Evolutionary conservation across 2,113 vertebrate genomes (phyloP).

Genomic region (Epinephelus cyanopodus): DNA sequence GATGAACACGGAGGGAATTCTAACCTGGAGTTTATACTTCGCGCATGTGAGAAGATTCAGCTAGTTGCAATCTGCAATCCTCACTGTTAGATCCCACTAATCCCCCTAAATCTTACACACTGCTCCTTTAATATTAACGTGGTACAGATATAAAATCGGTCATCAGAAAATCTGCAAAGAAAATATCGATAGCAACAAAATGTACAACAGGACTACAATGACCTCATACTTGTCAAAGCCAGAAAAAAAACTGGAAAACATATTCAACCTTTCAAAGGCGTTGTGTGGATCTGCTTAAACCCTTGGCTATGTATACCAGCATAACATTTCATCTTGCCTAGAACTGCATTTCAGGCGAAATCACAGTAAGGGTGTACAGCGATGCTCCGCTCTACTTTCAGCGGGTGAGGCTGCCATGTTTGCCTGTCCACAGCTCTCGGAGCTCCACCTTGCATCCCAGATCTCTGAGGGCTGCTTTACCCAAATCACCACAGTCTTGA

Average conservation of each 20-base stretch:
- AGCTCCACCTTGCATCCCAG: constrained; percentile 94
- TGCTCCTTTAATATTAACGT: constrained; percentile 2
- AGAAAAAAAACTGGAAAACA: background rate
- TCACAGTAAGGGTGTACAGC: background rate
- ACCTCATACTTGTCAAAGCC: background rate
- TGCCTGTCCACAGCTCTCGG: constrained; percentile 94
- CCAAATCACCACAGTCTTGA: constrained; percentile 89
- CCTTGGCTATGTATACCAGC: background rate
- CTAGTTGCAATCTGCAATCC: no score
- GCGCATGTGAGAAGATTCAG: no score
- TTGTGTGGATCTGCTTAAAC: background rate
- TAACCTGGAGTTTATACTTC: no score
- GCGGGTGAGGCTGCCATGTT: constrained; percentile 89
- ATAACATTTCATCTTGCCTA: constrained; percentile 10
- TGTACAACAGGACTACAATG: background rate
- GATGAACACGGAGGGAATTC: no score
- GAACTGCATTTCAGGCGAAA: background rate
- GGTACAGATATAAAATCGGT: background rate
- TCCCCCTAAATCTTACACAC: no score
- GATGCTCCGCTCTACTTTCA: constrained; percentile 70
- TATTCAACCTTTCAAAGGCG: background rate
- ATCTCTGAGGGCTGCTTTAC: constrained; percentile 92
- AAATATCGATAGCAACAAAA: background rate
- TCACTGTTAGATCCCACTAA: background rate
- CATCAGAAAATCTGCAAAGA: background rate